Conservation (phyloP, 1,140 invertebrate genomes). For the Tribolium castaneum region DNA sequence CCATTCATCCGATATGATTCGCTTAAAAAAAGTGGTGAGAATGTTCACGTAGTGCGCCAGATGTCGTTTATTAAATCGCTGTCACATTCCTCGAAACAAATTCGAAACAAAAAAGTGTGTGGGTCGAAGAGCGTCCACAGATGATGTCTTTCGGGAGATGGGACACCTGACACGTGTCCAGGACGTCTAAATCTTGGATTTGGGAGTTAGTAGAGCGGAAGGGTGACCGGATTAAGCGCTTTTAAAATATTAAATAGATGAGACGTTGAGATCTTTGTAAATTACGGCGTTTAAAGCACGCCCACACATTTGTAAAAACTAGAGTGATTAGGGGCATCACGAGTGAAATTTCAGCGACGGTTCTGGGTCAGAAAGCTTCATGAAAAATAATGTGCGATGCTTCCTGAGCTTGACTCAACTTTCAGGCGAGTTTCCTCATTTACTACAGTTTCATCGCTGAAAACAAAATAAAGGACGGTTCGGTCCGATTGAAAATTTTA, state of each 20-base stretch:
- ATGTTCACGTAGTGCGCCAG: conserved; percentile 11
- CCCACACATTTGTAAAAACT: conserved; percentile 8
- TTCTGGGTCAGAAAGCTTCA: conserved; percentile 26
- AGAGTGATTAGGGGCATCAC: conserved; percentile 1
- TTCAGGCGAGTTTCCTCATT: neutral
- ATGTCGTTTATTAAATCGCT: conserved; percentile 29
- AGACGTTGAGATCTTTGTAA: conserved; percentile 1
- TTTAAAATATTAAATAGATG: conserved; percentile 10
- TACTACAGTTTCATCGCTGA: neutral
- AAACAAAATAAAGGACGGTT: neutral
- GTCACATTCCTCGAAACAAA: conserved; percentile 28
- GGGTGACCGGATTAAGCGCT: neutral
- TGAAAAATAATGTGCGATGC: conserved; percentile 16
- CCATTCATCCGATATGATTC: conserved; percentile 6
- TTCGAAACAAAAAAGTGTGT: conserved; percentile 21
- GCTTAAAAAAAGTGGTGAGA: conserved; percentile 2
- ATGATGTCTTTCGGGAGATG: neutral
- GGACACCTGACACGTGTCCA: conserved; percentile 2
- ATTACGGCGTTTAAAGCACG: neutral
- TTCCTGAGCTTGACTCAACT: conserved; percentile 10
- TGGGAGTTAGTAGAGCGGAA: conserved; percentile 12
- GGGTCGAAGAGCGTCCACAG: neutral
- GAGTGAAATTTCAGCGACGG: neutral
- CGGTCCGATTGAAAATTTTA: neutral
- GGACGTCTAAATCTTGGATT: conserved; percentile 17